These are phyloP conservation scores for Lates calcarifer DNA, from an alignment of 2,113 vertebrate species.

Conservation along the genomic window DNA sequence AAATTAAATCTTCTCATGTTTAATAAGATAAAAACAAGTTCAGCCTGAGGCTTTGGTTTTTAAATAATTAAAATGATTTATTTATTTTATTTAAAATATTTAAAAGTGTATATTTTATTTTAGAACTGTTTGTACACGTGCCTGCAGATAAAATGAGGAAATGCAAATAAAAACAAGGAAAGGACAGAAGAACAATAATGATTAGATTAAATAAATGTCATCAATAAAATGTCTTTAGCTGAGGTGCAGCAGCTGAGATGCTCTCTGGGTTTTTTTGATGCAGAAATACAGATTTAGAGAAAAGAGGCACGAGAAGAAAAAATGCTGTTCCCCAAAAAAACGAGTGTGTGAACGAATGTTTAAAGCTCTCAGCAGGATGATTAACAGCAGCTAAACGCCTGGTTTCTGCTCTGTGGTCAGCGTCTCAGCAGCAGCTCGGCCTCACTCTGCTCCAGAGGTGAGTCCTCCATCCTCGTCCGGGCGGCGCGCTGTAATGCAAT, in stretches of 20 bases:
- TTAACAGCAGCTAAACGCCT: not conserved
- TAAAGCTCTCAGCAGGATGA: not conserved
- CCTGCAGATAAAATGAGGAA: not conserved
- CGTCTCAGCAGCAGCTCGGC: constrained; percentile 41
- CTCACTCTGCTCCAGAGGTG: constrained; percentile 49
- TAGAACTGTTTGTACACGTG: not conserved
- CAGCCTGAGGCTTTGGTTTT: no score
- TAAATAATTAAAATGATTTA: no score
- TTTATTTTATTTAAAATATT: no score
- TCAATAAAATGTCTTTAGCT: not conserved
- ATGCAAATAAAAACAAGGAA: not conserved
- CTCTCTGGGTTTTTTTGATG: no score
- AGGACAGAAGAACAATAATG: not conserved
- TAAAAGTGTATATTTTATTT: no score
- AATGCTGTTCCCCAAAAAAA: no score
- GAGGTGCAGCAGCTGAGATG: no score
- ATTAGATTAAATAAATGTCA: not conserved
- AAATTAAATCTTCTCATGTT: not conserved
- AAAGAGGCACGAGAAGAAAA: no score
- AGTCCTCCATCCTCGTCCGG: constrained; percentile 63
- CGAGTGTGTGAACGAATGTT: no score
- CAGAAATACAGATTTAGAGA: no score
- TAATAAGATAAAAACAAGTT: not conserved
- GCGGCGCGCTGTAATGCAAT: constrained; percentile 66
- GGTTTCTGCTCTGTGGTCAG: constrained; percentile 23